Conservation (phyloP, 2,113 vertebrate species). For the Lamprotornis superbus region DNA sequence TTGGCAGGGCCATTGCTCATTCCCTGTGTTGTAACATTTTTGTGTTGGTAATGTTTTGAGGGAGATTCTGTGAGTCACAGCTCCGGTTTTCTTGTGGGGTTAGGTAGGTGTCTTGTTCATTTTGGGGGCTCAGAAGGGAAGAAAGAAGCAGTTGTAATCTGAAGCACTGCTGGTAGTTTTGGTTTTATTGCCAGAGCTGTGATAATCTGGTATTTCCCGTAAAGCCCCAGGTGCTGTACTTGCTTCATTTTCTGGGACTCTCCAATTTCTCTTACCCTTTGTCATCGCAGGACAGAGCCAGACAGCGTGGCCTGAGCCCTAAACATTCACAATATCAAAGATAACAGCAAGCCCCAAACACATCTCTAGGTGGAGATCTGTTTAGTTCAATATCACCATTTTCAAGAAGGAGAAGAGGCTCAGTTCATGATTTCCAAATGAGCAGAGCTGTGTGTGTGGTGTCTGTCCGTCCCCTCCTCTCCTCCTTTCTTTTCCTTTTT, state of each 20-base stretch:
- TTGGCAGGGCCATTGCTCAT: background rate
- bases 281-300: background rate
- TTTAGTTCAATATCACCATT: background rate
- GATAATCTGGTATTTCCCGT: constrained; percentile 59
- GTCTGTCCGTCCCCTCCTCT: background rate
- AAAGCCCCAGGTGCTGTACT: background rate
- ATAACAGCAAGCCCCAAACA: background rate
- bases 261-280: background rate
- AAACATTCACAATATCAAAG: background rate
- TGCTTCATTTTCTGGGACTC: background rate
- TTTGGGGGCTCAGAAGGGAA: background rate
- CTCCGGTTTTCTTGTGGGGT: background rate
- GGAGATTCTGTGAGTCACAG: background rate
- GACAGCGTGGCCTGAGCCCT: background rate
- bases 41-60: background rate
- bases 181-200: background rate
- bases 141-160: background rate
- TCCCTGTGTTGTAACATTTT: background rate
- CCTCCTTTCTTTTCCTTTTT: background rate
- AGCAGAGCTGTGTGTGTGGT: background rate
- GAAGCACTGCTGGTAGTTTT: background rate
- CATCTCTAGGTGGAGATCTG: background rate
- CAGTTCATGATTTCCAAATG: background rate
- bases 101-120: background rate
- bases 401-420: background rate